Evolutionary conservation across 1,140 invertebrate genomes (phyloP).

Genomic region (Zaprionus camerounensis): DNA sequence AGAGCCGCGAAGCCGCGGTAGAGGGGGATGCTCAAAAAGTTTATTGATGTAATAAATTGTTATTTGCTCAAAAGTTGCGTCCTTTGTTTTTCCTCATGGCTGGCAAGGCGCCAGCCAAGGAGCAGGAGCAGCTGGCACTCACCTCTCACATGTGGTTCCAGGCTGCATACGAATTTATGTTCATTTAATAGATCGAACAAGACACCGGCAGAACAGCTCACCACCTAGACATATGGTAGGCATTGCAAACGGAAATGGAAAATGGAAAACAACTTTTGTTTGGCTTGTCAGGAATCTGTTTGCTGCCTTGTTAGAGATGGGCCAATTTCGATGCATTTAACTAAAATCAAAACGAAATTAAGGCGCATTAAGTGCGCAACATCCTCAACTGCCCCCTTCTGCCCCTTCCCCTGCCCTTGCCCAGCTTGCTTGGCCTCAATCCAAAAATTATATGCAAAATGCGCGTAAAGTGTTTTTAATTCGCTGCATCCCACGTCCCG

Average conservation of each 20-base stretch:
- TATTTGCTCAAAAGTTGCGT: conserved; percentile 62
- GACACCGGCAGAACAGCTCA: conserved; percentile 10
- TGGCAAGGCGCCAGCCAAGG: conserved; percentile 37
- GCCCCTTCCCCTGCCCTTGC: conserved; percentile 1
- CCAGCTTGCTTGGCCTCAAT: conserved; percentile 53
- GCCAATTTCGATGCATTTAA: conserved; percentile 56
- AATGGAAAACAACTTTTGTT: conserved; percentile 24
- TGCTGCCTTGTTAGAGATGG: conserved; percentile 12
- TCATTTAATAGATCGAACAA: conserved; percentile 69
- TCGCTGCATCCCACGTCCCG: conserved; percentile 52
- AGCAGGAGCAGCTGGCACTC: not conserved
- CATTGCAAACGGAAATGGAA: conserved; percentile 35
- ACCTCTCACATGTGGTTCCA: conserved; percentile 17
- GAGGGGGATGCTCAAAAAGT: conserved; percentile 37
- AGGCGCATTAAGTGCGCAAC: conserved; percentile 68
- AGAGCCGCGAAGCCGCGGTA: not conserved
- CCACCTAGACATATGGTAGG: conserved; percentile 32
- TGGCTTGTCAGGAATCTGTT: conserved; percentile 40
- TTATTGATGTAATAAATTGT: conserved; percentile 76
- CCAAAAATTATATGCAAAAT: conserved; percentile 73
- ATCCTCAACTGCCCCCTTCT: conserved; percentile 16
- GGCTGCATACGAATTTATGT: conserved; percentile 55
- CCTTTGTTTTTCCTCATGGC: conserved; percentile 67
- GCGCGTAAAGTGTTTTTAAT: conserved; percentile 71
- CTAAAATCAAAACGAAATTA: conserved; percentile 72